Base-by-base conservation (phyloP, 2,113 vertebrate species). In the Channa maculata region DNA sequence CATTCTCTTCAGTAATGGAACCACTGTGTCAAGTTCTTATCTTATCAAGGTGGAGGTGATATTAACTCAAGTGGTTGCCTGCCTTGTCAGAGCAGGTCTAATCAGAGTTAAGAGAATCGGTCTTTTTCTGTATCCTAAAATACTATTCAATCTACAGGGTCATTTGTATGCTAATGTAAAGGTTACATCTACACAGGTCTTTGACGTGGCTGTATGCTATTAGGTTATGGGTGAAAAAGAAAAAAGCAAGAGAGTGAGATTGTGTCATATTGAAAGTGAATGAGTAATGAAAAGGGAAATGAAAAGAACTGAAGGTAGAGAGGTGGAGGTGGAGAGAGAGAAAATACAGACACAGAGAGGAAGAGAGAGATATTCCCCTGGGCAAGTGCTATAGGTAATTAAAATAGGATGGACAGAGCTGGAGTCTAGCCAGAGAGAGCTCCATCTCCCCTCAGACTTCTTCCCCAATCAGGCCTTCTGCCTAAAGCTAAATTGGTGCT, bases 161-260 rank as follows among this genome's bases (percentile, higher is more conserved):
- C 78, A 79, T 93, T 92, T 92, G 89, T 92, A 92, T 93, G 91
- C 87, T 91, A 93, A 93, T 92, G 80, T 65, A 64, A 76, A 84
- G 87, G 88, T 89, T 89, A 84, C 80, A 83, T 78, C 80, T 71
- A 81, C 62, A 52, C 38, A 64, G 68, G 66, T 63, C 67, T 82
- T 79, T 87, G 67, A 88, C 34, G 60, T 84, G 69, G 86, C 79
- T 57, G 58, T 62, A 60, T 43, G 78, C 50, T 80, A 59, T 84
- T 70, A 71, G 77, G 64, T 63, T 78, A 72, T 50, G 63, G 71
- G 78, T 68, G 63, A 48, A 39, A 14, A 4, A 4, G 49, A 38
- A 33, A 38, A 36, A 41, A 36, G 46, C 38, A 34, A 37, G 1
- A 76, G 65, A 52, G 48, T 73, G 54, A 59, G 24, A 24, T 24